These are phyloP conservation scores for Gonatopus flavifemur DNA, from an alignment of 1,140 invertebrate species.

Conservation along the genomic window DNA sequence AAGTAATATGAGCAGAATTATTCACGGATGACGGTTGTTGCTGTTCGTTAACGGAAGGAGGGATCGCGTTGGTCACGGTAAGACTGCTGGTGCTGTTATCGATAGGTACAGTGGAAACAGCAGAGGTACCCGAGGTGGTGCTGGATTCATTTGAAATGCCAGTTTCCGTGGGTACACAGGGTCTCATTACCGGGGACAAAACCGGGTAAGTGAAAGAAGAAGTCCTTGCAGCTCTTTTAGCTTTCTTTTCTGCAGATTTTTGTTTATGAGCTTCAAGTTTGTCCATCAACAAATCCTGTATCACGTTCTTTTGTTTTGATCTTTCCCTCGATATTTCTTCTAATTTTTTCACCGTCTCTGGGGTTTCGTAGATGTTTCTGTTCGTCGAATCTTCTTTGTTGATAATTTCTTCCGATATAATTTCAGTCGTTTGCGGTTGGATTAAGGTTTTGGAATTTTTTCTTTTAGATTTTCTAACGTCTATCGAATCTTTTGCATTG, in stretches of 20 bases:
- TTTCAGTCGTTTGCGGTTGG: slow-evolving; percentile 42
- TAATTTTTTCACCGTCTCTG: slow-evolving; percentile 61
- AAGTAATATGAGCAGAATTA: slow-evolving; percentile 38
- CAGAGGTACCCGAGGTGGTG: slow-evolving; percentile 7
- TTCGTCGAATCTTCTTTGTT: slow-evolving; percentile 33
- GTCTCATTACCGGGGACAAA: slow-evolving; percentile 35
- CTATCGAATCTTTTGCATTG: slow-evolving; percentile 71
- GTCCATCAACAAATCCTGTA: slow-evolving; percentile 78
- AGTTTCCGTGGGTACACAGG: too few species aligned
- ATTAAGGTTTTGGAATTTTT: slow-evolving; percentile 58
- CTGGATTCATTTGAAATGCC: too few species aligned
- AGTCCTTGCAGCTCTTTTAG: slow-evolving; percentile 50
- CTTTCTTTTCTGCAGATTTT: slow-evolving; percentile 64
- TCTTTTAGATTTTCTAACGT: slow-evolving; percentile 66
- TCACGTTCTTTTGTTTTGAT: slow-evolving; percentile 69
- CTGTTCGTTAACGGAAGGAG: too few species aligned
- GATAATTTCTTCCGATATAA: slow-evolving; percentile 55
- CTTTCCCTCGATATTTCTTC: slow-evolving; percentile 69
- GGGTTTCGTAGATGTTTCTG: slow-evolving; percentile 46
- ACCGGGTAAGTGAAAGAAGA: slow-evolving; percentile 39
- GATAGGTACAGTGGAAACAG: slow-evolving; percentile 34
- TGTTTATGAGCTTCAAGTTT: slow-evolving; percentile 72
- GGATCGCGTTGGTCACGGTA: too few species aligned
- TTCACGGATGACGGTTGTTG: slow-evolving; percentile 23
- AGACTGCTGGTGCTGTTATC: slow-evolving; percentile 12